Evolutionary conservation across 2,797 vertebrate genomes (phyloP).

Genomic region (Ceryle rudis): DNA sequence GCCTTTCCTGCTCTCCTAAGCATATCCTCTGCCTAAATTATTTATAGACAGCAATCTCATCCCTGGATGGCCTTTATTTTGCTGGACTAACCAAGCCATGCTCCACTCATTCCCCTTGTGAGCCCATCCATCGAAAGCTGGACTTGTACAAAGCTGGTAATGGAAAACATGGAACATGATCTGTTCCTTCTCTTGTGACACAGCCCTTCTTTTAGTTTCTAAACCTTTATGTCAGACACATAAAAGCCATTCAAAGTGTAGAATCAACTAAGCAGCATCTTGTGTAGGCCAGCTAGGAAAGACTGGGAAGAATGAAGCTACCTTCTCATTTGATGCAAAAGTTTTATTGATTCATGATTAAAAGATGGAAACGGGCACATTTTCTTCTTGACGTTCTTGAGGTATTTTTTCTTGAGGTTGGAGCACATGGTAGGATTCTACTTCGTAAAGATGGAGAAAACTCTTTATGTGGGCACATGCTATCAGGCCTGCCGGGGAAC

Average conservation of each 20-base stretch:
- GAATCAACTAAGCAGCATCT: not conserved
- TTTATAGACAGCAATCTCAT: constrained; percentile 35
- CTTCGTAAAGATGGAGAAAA: not conserved
- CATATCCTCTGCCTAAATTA: constrained; percentile 34
- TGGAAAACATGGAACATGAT: not conserved
- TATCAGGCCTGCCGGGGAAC: not conserved
- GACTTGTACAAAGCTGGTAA: not conserved
- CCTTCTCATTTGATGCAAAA: not conserved
- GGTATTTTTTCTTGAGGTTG: not conserved
- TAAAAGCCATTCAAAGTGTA: not conserved
- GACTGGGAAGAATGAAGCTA: not conserved
- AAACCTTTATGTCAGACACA: not conserved
- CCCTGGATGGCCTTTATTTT: not conserved
- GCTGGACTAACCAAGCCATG: not conserved
- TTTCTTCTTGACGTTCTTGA: not conserved
- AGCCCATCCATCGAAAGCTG: not conserved
- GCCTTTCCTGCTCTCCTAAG: not conserved
- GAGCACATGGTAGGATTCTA: not conserved
- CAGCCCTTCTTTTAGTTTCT: not conserved
- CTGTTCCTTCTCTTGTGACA: rapidly evolving
- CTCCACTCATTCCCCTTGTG: not conserved
- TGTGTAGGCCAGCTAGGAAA: not conserved
- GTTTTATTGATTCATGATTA: not conserved
- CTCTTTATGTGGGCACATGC: not conserved
- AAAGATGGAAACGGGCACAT: not conserved